phyloP scores from a whole-genome alignment of 1,140 invertebrate genomes.

The Neomicropteryx cornuta region DNA sequence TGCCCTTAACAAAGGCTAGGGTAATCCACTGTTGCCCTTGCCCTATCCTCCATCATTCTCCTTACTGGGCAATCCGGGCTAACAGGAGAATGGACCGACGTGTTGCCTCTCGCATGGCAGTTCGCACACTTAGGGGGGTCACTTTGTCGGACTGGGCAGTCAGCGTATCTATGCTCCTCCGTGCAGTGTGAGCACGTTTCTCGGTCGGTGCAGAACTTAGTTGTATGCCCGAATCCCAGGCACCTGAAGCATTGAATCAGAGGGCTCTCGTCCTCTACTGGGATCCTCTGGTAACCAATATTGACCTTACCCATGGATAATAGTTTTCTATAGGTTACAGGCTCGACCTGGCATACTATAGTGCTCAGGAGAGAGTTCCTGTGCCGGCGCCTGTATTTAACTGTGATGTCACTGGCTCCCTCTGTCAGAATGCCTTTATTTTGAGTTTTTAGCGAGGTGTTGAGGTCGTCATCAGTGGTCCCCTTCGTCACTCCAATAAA shows the following conservation, averaged over 20 bases:
- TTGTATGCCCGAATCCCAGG: constrained; percentile 14
- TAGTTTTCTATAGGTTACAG: constrained; percentile 7
- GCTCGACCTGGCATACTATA: constrained; percentile 14
- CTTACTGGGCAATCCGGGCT: constrained; percentile 8
- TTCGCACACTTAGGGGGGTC: constrained; percentile 6
- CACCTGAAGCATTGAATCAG: constrained; percentile 15
- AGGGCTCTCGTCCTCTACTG: constrained; percentile 12
- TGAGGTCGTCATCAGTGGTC: constrained; percentile 8
- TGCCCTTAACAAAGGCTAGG: constrained; percentile 14
- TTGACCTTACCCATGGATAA: constrained; percentile 9
- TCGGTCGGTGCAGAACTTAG: constrained; percentile 4
- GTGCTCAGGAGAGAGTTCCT: constrained; percentile 15
- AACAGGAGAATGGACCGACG: constrained; percentile 5
- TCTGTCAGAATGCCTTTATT: constrained; percentile 11
- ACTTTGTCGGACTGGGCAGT: constrained; percentile 6
- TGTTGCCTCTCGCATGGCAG: constrained; percentile 1
- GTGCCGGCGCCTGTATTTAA: constrained; percentile 14
- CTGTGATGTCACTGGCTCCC: constrained; percentile 2
- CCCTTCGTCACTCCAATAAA: neutral
- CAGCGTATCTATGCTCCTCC: constrained; percentile 2
- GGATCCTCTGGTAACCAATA: constrained; percentile 10
- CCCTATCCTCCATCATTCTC: constrained; percentile 14
- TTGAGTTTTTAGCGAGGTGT: constrained; percentile 8
- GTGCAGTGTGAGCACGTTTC: constrained; percentile 12
- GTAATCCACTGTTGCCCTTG: constrained; percentile 12